Base-by-base conservation (phyloP, 2,113 vertebrate species). In the Callipepla californica region DNA sequence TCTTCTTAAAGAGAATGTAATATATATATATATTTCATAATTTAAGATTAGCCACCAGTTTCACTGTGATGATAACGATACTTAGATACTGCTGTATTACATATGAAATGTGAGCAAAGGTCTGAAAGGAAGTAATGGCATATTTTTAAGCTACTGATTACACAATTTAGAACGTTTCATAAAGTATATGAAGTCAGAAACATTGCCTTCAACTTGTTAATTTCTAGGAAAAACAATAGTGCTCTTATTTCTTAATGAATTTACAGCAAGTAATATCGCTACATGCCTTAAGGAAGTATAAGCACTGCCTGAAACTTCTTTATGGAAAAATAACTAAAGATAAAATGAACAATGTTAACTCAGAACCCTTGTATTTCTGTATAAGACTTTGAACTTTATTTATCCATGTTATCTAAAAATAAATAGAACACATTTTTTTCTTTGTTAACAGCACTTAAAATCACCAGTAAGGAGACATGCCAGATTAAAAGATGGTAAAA, bases 1-100 rank as follows among this genome's bases (percentile, higher is more conserved):
- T 81, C 89, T 74, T 68, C 38, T 95, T 95, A 34, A 59, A 59
- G 34, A 83, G 65, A 93, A 94, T 58, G 12, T 45, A 83, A 92
- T 72, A 93, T 91, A 87, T 48, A 5, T 84, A 78, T 28, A 40
- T 94, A 62, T 92, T 97, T 90, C 66, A 96, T 89, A 87, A 63
- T 67, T 86, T 74, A 66, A 51, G 77, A 94, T 91, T 82, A 94
- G 55, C 85, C 9, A 9, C 26, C 77, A n/a, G 2, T 77, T 89
- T 92, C 86, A 91, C 58, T 26, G 45, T 73, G 77, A 58, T 73
- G 36, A 75, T 89, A 53, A 87, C 85, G 69, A 82, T 65, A 8
- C 63, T 90, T 93, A 67, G 44, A 59, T 90, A 51, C 18, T 74
- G 3, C 28, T 66, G 51, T 83, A 95, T 74, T 87, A 83, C 38